These are phyloP conservation scores for Thymallus thymallus DNA, from an alignment of 2,113 vertebrate species.

Conservation along the genomic window DNA sequence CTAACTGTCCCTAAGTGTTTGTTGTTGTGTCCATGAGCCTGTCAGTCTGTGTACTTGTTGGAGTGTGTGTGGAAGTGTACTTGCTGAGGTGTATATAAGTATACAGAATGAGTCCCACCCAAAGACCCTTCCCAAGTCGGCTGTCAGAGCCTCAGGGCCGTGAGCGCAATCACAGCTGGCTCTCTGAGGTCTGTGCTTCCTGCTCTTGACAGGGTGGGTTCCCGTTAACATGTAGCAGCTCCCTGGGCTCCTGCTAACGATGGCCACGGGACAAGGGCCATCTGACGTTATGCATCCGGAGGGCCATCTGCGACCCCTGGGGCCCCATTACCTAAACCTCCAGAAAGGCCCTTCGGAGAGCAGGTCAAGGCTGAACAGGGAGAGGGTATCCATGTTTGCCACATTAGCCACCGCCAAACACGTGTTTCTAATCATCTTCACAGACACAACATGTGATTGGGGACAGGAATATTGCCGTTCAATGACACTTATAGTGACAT, in stretches of 20 bases:
- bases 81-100: constrained; percentile 27
- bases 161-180: constrained; percentile 68
- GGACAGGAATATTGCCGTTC: constrained; percentile 25
- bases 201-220: constrained; percentile 45
- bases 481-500: constrained; percentile 45
- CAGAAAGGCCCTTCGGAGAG: constrained; percentile 19
- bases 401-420: constrained; percentile 46
- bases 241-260: constrained; percentile 19
- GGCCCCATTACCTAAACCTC: constrained; percentile 30
- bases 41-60: constrained; percentile 3
- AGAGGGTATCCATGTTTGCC: constrained; percentile 32
- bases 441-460: constrained; percentile 29
- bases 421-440: constrained; percentile 55
- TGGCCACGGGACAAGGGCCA: constrained; percentile 1
- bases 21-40: not conserved
- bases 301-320: constrained; percentile 8
- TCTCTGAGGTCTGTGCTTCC: constrained; percentile 40
- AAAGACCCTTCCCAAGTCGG: constrained; percentile 23
- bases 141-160: constrained; percentile 37
- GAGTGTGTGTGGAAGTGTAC: constrained; percentile 13
- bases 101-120: constrained; percentile 52
- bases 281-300: too few species aligned
- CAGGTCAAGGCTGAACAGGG: constrained; percentile 43
- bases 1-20: not conserved
- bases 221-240: constrained; percentile 36